Evolutionary conservation across 2,113 vertebrate species (phyloP).

Genomic region (Coptodon bakossiorum): DNA sequence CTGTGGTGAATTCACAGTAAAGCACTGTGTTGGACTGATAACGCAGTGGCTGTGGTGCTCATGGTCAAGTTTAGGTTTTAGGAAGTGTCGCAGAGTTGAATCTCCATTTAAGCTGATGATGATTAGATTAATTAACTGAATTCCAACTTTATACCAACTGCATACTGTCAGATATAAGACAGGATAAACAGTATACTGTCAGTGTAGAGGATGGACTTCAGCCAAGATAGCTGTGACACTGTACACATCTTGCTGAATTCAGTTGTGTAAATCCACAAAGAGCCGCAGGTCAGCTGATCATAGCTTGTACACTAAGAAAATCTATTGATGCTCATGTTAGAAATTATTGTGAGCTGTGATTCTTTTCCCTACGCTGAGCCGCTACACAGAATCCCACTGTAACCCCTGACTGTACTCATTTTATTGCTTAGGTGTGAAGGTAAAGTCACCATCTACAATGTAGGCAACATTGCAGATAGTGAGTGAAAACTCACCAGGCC

Average conservation of each 20-base stretch:
- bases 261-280: not conserved
- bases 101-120: not conserved
- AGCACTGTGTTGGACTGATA: not conserved
- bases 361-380: not conserved
- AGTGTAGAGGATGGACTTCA: not conserved
- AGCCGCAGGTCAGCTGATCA: not conserved
- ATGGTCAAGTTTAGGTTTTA: not conserved
- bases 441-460: not conserved
- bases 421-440: not conserved
- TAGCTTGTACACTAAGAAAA: not conserved
- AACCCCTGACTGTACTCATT: not conserved
- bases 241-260: not conserved
- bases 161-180: not conserved
- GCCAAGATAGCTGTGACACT: not conserved
- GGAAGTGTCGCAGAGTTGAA: not conserved
- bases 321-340: not conserved
- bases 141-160: not conserved
- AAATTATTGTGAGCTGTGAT: not conserved
- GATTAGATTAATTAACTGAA: not conserved
- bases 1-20: not conserved
- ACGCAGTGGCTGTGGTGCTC: not conserved
- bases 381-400: not conserved
- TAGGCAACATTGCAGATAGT: not conserved
- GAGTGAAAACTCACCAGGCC: not conserved
- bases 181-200: not conserved